Evolutionary conservation across 1,140 invertebrate species (phyloP).

Genomic region (Papilio xuthus): DNA sequence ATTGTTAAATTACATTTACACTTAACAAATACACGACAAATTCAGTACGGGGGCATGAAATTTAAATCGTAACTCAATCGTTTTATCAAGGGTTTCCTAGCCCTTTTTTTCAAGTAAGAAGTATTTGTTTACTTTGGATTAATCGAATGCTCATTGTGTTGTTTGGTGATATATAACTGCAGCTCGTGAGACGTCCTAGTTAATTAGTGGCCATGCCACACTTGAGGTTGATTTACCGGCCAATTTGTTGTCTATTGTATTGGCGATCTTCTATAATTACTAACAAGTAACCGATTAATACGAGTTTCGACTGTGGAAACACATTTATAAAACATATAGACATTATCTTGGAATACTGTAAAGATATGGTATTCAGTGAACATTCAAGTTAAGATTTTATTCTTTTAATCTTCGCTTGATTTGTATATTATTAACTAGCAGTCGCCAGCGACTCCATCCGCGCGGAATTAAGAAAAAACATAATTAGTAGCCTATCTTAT

Average conservation of each 20-base stretch:
- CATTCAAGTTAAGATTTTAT: no score
- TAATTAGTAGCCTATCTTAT: no score
- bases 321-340: neutral
- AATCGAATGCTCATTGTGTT: conserved; percentile 14
- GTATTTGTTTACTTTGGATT: conserved; percentile 10
- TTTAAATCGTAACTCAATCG: neutral
- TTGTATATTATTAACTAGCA: no score
- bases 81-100: neutral
- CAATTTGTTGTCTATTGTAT: conserved; percentile 21
- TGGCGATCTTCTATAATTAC: conserved; percentile 13
- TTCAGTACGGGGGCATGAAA: no score
- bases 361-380: no score
- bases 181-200: conserved; percentile 11
- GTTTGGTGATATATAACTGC: conserved; percentile 20
- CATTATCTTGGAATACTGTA: neutral
- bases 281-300: neutral
- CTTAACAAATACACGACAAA: no score
- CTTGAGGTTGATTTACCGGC: conserved; percentile 20
- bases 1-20: no score
- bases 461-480: no score
- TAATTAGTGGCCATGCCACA: conserved; percentile 11
- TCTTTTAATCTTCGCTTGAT: no score
- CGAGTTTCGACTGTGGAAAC: neutral
- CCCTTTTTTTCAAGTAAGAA: neutral
- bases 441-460: no score